Evolutionary conservation across 2,888 invertebrate genomes (phyloP).

Genomic region (Helleia helle): DNA sequence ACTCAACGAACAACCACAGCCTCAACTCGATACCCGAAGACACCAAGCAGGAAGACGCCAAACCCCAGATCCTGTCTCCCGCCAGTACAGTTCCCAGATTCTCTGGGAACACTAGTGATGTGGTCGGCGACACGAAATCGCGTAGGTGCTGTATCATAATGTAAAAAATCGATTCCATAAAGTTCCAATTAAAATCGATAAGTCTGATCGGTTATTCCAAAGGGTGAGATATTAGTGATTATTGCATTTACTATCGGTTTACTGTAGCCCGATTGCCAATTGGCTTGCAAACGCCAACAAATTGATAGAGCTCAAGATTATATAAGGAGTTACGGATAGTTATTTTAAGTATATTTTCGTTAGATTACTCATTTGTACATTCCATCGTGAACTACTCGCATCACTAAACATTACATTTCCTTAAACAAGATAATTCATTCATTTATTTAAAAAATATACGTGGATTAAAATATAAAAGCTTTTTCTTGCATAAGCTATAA

Average conservation of each 20-base stretch:
- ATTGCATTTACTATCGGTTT: background rate
- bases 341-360: background rate
- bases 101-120: slow-evolving; percentile 85
- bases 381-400: slow-evolving; percentile 1
- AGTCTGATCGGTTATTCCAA: background rate
- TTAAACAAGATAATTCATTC: no score
- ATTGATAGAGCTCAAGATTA: slow-evolving; percentile 2
- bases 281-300: background rate
- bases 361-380: slow-evolving; percentile 3
- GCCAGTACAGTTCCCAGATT: slow-evolving; percentile 72
- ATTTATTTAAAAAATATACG: no score
- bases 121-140: slow-evolving; percentile 81
- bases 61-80: slow-evolving; percentile 59
- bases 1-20: slow-evolving; percentile 57
- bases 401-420: no score
- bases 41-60: slow-evolving; percentile 46
- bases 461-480: no score
- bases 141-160: slow-evolving; percentile 84
- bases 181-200: slow-evolving; percentile 12
- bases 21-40: slow-evolving; percentile 58
- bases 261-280: background rate
- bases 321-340: background rate
- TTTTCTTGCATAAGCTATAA: no score
- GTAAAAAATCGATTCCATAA: slow-evolving; percentile 46
- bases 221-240: background rate